These are phyloP conservation scores for Noturus placidus DNA, from an alignment of 2,113 vertebrate species.

Conservation along the genomic window DNA sequence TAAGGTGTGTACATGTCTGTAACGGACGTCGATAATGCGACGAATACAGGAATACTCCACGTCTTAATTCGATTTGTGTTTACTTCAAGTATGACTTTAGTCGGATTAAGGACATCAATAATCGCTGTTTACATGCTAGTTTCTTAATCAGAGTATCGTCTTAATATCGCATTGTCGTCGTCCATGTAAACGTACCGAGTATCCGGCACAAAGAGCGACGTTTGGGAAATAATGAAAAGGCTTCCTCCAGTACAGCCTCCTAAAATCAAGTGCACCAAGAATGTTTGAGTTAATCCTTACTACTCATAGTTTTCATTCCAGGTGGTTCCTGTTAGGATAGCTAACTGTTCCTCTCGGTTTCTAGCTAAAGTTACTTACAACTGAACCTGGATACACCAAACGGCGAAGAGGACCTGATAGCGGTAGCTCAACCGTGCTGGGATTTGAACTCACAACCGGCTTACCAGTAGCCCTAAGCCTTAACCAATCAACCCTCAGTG, in stretches of 20 bases:
- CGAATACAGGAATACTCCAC: too few species aligned
- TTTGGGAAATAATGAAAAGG: neutral
- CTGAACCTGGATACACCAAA: neutral
- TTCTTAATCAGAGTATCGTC: too few species aligned
- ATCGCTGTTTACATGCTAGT: too few species aligned
- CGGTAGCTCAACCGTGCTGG: neutral
- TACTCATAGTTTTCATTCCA: neutral
- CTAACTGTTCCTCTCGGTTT: too few species aligned
- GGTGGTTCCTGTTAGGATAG: neutral
- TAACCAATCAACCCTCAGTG: neutral
- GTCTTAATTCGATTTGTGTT: too few species aligned
- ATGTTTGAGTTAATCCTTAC: neutral
- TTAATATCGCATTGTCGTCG: too few species aligned
- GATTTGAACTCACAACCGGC: neutral
- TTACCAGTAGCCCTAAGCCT: neutral
- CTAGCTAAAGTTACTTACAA: neutral
- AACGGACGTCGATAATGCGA: too few species aligned
- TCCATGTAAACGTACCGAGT: too few species aligned
- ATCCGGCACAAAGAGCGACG: neutral
- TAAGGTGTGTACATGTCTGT: too few species aligned
- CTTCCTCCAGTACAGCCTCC: neutral
- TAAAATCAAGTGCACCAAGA: too few species aligned
- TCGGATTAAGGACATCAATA: too few species aligned
- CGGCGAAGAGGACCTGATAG: neutral
- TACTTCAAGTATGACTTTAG: too few species aligned